Conservation (phyloP, 2,113 vertebrate species). For the Hipposideros armiger region DNA sequence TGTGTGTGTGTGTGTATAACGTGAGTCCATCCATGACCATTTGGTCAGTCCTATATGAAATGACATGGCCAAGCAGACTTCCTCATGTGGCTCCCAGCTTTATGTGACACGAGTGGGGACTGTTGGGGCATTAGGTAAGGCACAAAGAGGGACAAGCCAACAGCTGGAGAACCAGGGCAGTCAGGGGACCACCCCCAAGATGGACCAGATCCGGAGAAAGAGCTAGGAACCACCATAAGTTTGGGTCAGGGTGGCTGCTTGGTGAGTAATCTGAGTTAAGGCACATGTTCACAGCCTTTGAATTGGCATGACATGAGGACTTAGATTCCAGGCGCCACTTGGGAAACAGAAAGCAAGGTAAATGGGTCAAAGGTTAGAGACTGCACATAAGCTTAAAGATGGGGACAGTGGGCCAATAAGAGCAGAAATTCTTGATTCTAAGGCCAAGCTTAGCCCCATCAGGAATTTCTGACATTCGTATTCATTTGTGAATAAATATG, state of each 20-base stretch:
- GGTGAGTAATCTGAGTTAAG: neutral
- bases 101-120: neutral
- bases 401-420: accelerated
- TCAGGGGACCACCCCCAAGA: neutral
- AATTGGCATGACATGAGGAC: neutral
- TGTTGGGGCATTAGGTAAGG: neutral
- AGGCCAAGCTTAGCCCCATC: accelerated
- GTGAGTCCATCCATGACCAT: accelerated
- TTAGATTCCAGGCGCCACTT: neutral
- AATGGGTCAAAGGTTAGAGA: neutral
- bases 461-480: accelerated
- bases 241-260: no score
- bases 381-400: accelerated
- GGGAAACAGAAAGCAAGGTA: neutral
- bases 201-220: neutral
- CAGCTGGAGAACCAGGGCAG: neutral
- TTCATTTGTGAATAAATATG: accelerated
- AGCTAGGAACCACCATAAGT: neutral
- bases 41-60: neutral
- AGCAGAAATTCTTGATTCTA: neutral
- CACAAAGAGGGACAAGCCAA: accelerated
- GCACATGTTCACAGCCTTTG: neutral
- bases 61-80: neutral
- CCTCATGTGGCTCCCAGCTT: neutral
- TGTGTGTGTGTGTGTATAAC: accelerated